Percentiles rank a stretch among this genome's conserved stretches.
Evolutionary conservation across 2,888 invertebrate genomes (phyloP).

Genomic region (Apamea epomidion): DNA sequence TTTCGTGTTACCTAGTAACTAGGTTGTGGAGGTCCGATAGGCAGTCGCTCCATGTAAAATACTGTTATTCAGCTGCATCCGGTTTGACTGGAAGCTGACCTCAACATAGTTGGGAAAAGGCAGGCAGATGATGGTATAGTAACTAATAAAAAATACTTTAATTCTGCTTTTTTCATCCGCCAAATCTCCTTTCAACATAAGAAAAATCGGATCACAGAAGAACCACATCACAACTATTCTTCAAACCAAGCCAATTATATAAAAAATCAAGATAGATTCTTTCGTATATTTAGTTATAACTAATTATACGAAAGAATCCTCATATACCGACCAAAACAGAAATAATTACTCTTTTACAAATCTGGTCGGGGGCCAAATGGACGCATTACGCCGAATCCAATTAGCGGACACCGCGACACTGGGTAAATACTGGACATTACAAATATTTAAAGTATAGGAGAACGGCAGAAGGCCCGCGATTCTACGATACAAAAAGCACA

Average conservation of each 20-base stretch:
- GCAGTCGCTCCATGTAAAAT: too few species aligned
- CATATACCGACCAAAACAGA: constrained; percentile 2
- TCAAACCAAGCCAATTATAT: too few species aligned
- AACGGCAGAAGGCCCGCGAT: constrained; percentile 13
- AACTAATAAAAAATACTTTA: neutral
- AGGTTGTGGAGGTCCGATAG: too few species aligned
- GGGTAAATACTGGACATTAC: constrained; percentile 17
- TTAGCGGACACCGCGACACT: constrained; percentile 38
- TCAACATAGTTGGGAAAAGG: too few species aligned
- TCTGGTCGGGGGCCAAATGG: constrained; percentile 15
- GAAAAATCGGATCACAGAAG: neutral
- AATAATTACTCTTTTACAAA: constrained; percentile 43
- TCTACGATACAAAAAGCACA: neutral
- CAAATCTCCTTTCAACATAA: neutral
- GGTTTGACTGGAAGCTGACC: too few species aligned
- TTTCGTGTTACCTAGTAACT: too few species aligned
- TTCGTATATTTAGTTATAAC: too few species aligned
- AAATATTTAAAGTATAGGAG: neutral
- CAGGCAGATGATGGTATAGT: too few species aligned
- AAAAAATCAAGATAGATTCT: too few species aligned
- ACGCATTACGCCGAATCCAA: constrained; percentile 33
- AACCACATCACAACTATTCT: neutral
- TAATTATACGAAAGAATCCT: neutral
- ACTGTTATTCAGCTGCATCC: too few species aligned
- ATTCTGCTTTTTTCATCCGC: neutral